Base-by-base conservation (phyloP, 2,888 invertebrate genomes). In the Andrena hattorfiana region DNA sequence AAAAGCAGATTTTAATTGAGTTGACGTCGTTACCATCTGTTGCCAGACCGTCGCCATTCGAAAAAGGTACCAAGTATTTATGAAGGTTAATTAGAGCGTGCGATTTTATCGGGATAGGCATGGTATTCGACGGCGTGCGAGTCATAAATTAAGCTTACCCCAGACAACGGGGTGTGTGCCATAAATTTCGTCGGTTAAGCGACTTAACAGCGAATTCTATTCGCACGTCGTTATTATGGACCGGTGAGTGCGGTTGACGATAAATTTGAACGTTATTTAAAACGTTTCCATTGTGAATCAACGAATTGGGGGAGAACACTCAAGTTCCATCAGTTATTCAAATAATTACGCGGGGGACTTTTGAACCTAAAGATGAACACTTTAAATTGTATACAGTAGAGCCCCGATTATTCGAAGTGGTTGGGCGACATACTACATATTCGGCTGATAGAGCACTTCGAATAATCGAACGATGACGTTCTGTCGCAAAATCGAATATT, bases 161-260 rank as follows among this genome's bases (percentile, higher is more conserved):
- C 63, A 16, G 30, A 26, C 63, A 63, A 63, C 32, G n/a, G 4
- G 48, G 42, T 20, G 42, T 23, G 30, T 48, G 13, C 23, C 48
- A 54, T 74, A 67, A 67, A 74, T 74, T 67, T 67, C 0, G 16
- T 16, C 59, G 64, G 67, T 59, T 74, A 74, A 67, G 48, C 67
- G 30, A 67, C 59, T 26, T 48, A 67, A 30, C 48, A 30, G 2
- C 23, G 30, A n/a, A 26, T 59, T 74, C 48, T 67, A 59, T 67
- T 74, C 67, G 30, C 59, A 28, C 28, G 5, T 73, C 42, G 30
- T 66, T 66, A 42, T 48, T 59, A 42, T 6, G 35, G 13, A 54
- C 48, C 20, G 10, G 26, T 1, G 5, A 10, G 2, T 63, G 20
- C 13, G 8, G 30, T 35, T 20, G 30, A 13, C 35, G 20, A 63